These are phyloP conservation scores for Myripristis murdjan DNA, from an alignment of 2,797 vertebrate species.

Conservation along the genomic window DNA sequence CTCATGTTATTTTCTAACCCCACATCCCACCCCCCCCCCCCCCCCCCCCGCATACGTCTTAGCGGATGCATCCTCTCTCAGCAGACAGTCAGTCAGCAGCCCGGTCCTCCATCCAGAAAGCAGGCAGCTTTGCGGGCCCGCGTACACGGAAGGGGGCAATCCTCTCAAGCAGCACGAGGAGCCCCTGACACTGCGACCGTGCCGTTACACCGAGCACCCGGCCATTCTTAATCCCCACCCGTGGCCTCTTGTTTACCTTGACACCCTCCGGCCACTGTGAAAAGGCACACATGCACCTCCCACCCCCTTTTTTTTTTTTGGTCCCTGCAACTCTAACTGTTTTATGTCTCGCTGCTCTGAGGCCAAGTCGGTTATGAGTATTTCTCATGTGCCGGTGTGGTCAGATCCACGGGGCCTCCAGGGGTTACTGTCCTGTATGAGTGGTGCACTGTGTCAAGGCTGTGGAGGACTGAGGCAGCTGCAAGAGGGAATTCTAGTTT, in stretches of 20 bases:
- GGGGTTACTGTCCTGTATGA: conserved; percentile 17
- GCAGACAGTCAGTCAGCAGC: conserved; percentile 49
- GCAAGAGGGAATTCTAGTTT: conserved; percentile 16
- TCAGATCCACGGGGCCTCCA: conserved; percentile 54
- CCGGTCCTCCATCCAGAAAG: conserved; percentile 57
- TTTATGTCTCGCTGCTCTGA: conserved; percentile 58
- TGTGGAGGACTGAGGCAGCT: neutral
- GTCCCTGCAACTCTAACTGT: conserved; percentile 32
- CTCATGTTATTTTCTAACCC: conserved; percentile 79
- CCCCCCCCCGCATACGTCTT: conserved; percentile 68
- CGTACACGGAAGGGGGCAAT: conserved; percentile 68
- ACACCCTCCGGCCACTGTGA: conserved; percentile 57
- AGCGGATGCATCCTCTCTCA: conserved; percentile 63
- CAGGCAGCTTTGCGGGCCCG: conserved; percentile 51
- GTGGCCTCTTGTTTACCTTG: conserved; percentile 72
- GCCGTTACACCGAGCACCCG: conserved; percentile 55
- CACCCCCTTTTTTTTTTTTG: conserved; percentile 47
- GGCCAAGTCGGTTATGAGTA: conserved; percentile 52
- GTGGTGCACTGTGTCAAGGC: conserved; percentile 37
- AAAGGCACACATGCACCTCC: conserved; percentile 52
- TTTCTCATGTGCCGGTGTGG: conserved; percentile 50
- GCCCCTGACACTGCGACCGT: conserved; percentile 55
- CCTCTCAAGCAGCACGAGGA: conserved; percentile 70
- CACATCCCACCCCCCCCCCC: neutral
- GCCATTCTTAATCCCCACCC: conserved; percentile 71